Conservation (phyloP, 2,888 invertebrate genomes). For the Serripes groenlandicus region DNA sequence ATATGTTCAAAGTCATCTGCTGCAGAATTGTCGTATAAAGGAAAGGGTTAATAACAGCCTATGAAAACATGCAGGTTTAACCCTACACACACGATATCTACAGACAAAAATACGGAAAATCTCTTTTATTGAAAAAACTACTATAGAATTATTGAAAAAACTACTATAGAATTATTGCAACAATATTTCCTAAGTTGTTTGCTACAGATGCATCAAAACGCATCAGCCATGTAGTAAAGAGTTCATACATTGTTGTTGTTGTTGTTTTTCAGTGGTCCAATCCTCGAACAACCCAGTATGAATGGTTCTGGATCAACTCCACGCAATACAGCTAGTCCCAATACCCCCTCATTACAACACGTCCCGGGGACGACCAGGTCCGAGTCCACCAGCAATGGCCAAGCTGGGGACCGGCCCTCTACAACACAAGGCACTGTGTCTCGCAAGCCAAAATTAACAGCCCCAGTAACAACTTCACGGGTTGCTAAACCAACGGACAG, state of each 20-base stretch:
- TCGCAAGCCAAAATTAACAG: conserved; percentile 58
- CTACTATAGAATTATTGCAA: too few species aligned
- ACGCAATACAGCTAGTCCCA: conserved; percentile 52
- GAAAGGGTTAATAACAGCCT: too few species aligned
- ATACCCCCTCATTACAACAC: conserved; percentile 50
- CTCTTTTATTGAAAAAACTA: too few species aligned
- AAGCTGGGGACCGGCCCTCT: conserved; percentile 31
- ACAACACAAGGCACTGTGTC: conserved; percentile 45
- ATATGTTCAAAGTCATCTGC: too few species aligned
- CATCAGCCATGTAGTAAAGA: too few species aligned
- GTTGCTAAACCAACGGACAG: conserved; percentile 51
- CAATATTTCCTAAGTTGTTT: neutral
- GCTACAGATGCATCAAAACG: neutral
- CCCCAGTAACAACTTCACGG: conserved; percentile 45
- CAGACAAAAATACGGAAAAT: too few species aligned
- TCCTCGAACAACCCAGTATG: conserved; percentile 46
- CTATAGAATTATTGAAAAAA: too few species aligned
- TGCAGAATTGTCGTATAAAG: too few species aligned
- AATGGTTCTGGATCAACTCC: conserved; percentile 46
- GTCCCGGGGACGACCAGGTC: conserved; percentile 18
- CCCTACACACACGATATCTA: too few species aligned
- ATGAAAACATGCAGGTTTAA: too few species aligned
- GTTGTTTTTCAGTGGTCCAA: conserved; percentile 53
- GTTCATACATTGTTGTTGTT: neutral
- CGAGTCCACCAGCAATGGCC: conserved; percentile 34